Conservation (phyloP, 2,888 invertebrate genomes). For the Romanomermis culicivorax region DNA sequence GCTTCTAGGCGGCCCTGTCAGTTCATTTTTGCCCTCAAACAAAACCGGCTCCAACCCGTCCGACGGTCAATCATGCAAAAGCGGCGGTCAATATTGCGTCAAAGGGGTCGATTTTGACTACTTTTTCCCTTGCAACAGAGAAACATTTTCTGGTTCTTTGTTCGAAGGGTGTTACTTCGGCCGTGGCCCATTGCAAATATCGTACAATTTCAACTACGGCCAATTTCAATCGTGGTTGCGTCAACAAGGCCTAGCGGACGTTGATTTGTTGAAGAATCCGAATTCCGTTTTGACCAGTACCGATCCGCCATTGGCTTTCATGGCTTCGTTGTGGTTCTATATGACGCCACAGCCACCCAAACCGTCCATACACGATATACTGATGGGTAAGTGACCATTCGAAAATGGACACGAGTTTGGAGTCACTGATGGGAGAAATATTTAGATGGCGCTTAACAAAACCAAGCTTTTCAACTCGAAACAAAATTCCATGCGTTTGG, state of each 20-base stretch:
- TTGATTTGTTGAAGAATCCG: background rate
- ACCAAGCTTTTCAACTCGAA: too few relatives aligned
- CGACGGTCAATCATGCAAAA: conserved; percentile 16
- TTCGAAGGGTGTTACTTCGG: conserved; percentile 4
- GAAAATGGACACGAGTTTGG: background rate
- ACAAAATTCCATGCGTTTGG: too few relatives aligned
- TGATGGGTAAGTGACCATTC: background rate
- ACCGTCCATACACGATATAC: conserved; percentile 2
- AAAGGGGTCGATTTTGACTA: background rate
- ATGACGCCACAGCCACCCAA: conserved; percentile 7
- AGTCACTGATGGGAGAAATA: too few relatives aligned
- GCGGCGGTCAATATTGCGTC: conserved; percentile 15
- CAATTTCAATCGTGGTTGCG: background rate
- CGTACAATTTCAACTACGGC: conserved; percentile 5
- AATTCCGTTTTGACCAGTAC: background rate
- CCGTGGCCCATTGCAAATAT: conserved; percentile 1
- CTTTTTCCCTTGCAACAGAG: background rate
- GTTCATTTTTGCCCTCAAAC: conserved; percentile 17
- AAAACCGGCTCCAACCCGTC: conserved; percentile 14
- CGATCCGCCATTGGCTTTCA: background rate
- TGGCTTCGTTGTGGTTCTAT: conserved; percentile 4
- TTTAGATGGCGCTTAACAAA: too few relatives aligned
- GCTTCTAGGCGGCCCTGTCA: conserved; percentile 17
- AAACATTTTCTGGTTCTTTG: background rate
- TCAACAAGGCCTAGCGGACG: background rate